Evolutionary conservation across 2,797 vertebrate species (phyloP).

Genomic region (Buphagus erythrorhynchus): DNA sequence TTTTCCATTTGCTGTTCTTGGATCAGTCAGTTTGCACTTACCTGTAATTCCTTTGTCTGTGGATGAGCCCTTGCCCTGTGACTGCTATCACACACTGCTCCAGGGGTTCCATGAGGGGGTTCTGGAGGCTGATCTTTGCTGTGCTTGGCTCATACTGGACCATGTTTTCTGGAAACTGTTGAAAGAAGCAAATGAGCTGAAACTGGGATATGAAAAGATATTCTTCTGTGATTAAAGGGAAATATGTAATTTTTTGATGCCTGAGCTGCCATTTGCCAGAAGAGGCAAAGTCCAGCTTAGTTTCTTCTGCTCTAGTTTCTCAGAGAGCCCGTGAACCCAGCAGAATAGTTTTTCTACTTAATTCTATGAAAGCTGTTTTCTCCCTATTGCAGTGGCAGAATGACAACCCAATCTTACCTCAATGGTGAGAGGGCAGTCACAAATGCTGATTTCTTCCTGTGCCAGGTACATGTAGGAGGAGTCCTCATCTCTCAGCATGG

Average conservation of each 20-base stretch:
- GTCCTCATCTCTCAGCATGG: slow-evolving; percentile 49
- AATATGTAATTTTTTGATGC: background rate
- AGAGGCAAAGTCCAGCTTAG: background rate
- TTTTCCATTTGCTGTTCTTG: background rate
- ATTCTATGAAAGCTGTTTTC: background rate
- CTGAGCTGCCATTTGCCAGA: background rate
- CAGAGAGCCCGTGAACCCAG: background rate
- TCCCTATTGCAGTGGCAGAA: background rate
- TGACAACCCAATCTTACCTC: slow-evolving; percentile 42
- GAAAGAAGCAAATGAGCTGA: slow-evolving; percentile 5
- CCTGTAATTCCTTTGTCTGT: slow-evolving; percentile 68
- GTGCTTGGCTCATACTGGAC: slow-evolving; percentile 53
- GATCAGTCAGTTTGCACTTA: background rate
- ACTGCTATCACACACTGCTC: slow-evolving; percentile 74
- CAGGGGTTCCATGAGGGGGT: slow-evolving; percentile 71
- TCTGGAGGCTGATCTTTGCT: slow-evolving; percentile 74
- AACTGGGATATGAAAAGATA: background rate
- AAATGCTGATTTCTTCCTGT: slow-evolving; percentile 75
- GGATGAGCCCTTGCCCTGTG: slow-evolving; percentile 77
- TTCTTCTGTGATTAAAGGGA: background rate
- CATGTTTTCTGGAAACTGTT: slow-evolving; percentile 67
- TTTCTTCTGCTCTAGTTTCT: background rate
- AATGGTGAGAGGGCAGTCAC: slow-evolving; percentile 69
- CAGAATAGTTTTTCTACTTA: background rate
- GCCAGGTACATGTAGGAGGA: slow-evolving; percentile 58